Evolutionary conservation across 2,113 vertebrate species (phyloP).

Genomic region (Gracilinanus agilis): DNA sequence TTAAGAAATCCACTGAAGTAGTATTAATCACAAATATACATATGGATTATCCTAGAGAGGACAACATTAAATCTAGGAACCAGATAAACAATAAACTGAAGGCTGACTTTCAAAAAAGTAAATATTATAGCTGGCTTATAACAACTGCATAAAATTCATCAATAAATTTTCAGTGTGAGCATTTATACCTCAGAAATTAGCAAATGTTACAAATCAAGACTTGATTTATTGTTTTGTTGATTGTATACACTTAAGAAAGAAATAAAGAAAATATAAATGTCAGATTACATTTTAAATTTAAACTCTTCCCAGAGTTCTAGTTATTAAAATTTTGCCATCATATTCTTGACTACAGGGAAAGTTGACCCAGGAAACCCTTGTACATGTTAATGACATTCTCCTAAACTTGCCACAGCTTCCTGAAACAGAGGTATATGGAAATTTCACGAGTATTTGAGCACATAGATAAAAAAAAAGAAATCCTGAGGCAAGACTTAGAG

Average conservation of each 20-base stretch:
- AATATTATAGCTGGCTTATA: background rate
- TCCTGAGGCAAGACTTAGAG: background rate
- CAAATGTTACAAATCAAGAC: background rate
- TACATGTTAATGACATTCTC: background rate
- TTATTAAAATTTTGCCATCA: background rate
- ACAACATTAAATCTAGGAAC: background rate
- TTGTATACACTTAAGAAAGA: background rate
- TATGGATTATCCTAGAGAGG: background rate
- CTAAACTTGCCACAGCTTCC: background rate
- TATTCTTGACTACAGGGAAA: background rate
- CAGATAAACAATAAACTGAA: background rate
- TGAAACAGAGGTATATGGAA: background rate
- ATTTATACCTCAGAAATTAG: background rate
- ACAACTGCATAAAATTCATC: background rate
- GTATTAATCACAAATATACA: background rate
- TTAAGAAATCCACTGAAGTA: background rate
- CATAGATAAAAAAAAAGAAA: background rate
- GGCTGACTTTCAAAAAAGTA: background rate
- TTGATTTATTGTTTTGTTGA: background rate
- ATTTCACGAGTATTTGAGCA: background rate
- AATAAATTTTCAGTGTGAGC: background rate
- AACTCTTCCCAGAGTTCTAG: background rate
- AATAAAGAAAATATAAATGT: background rate
- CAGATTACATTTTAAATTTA: background rate
- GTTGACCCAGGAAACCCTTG: background rate